Conservation (phyloP, 2,113 vertebrate species). For the Verasper variegatus region DNA sequence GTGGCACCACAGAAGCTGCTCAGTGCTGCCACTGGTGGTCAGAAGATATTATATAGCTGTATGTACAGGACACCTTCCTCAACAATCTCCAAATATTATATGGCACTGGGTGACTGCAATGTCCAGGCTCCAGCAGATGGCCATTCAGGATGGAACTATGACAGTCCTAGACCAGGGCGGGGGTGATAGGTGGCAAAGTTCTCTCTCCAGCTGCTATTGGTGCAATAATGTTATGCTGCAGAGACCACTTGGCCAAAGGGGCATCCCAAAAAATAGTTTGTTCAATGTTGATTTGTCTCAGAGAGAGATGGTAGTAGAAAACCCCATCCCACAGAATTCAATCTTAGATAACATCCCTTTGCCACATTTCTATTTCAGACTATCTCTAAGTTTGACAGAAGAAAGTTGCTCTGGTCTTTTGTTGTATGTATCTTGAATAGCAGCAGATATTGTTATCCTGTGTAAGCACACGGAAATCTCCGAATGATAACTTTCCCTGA, state of each 20-base stretch:
- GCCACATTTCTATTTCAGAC: constrained; percentile 8
- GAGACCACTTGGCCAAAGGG: not conserved
- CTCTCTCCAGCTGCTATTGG: not conserved
- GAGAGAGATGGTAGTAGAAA: constrained; percentile 12
- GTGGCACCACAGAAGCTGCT: not conserved
- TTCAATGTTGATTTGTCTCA: not conserved
- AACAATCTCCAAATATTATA: not conserved
- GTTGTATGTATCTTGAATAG: constrained; percentile 9
- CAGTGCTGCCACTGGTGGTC: not conserved
- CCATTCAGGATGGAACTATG: not conserved
- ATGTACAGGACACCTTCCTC: not conserved
- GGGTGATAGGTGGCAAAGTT: too few species aligned
- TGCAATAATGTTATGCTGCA: not conserved
- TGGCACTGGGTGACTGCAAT: not conserved
- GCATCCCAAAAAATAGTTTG: not conserved
- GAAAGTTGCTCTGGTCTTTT: constrained; percentile 17
- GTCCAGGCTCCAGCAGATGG: not conserved
- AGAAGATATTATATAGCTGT: not conserved
- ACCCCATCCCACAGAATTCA: constrained; percentile 1
- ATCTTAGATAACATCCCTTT: constrained; percentile 16
- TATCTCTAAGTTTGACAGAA: not conserved
- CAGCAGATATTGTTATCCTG: constrained; percentile 25
- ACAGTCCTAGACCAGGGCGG: not conserved
- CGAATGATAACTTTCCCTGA: constrained; percentile 34
- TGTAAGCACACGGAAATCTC: constrained; percentile 17